Evolutionary conservation across 2,797 vertebrate genomes (phyloP).

Genomic region (Phrynocephalus forsythii): DNA sequence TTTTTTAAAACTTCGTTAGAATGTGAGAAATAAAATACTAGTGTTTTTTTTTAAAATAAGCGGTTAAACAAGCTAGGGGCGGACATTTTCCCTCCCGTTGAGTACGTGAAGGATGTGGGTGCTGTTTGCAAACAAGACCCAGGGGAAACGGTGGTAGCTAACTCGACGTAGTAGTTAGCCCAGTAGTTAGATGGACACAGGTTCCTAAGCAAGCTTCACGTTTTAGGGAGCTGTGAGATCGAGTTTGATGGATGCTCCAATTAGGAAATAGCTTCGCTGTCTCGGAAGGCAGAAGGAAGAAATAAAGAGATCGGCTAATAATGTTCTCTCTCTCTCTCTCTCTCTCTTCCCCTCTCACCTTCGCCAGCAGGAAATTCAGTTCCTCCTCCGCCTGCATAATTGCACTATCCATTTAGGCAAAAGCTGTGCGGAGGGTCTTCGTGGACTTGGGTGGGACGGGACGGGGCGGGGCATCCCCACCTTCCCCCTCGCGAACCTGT

Average conservation of each 20-base stretch:
- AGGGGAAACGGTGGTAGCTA: neutral
- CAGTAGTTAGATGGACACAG: neutral
- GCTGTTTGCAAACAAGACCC: neutral
- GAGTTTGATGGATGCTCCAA: neutral
- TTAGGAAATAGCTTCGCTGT: neutral
- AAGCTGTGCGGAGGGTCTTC: too few species aligned
- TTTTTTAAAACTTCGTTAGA: neutral
- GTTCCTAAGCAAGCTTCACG: neutral
- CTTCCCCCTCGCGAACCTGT: too few species aligned
- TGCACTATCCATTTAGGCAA: too few species aligned
- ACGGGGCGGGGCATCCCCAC: too few species aligned
- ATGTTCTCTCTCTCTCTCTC: neutral
- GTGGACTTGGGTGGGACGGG: neutral
- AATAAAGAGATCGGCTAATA: neutral
- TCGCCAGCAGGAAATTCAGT: neutral
- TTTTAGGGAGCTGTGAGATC: neutral
- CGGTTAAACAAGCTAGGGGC: too few species aligned
- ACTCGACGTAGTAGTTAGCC: neutral
- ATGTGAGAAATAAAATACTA: too few species aligned
- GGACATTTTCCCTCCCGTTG: neutral
- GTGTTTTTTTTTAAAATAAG: too few species aligned
- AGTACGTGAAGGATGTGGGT: neutral
- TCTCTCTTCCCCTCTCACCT: neutral
- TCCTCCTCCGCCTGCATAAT: neutral
- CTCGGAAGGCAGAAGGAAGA: neutral